Percentiles rank a stretch among this genome's conserved stretches.
phyloP scores from a whole-genome alignment of 2,888 invertebrate species.

The Leptura quadrifasciata region DNA sequence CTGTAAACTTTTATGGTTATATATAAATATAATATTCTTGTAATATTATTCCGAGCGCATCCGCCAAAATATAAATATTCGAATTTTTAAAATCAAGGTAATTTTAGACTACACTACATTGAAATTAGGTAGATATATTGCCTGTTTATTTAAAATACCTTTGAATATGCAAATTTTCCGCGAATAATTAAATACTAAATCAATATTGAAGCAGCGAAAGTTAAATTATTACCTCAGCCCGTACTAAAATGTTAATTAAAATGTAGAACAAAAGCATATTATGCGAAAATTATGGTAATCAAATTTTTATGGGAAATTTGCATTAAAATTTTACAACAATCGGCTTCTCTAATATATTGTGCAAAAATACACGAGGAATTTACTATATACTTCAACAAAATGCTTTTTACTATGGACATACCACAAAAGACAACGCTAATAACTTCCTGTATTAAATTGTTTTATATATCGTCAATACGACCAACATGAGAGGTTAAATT shows the following conservation, averaged over 20 bases:
- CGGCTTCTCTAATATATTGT: not conserved
- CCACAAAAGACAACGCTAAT: too few relatives aligned
- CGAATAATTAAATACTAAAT: not conserved
- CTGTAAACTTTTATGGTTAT: too few relatives aligned
- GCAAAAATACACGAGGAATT: too few relatives aligned
- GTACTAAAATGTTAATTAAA: not conserved
- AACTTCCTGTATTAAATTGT: too few relatives aligned
- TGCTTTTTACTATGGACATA: too few relatives aligned
- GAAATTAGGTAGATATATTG: not conserved
- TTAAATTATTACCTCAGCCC: not conserved
- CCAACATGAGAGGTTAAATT: too few relatives aligned
- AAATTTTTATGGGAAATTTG: not conserved
- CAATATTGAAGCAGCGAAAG: not conserved
- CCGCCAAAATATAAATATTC: slow-evolving; percentile 12
- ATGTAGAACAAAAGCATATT: not conserved
- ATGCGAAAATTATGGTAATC: not conserved
- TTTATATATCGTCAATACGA: too few relatives aligned
- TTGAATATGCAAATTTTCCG: not conserved
- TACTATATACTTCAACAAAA: too few relatives aligned
- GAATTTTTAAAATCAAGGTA: not conserved
- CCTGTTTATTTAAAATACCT: not conserved
- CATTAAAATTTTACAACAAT: not conserved
- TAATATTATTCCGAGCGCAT: slow-evolving; percentile 5
- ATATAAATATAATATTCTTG: too few relatives aligned
- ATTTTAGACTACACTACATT: not conserved